Base-by-base conservation (phyloP, 2,797 vertebrate genomes). In the Urophycis tenuis region DNA sequence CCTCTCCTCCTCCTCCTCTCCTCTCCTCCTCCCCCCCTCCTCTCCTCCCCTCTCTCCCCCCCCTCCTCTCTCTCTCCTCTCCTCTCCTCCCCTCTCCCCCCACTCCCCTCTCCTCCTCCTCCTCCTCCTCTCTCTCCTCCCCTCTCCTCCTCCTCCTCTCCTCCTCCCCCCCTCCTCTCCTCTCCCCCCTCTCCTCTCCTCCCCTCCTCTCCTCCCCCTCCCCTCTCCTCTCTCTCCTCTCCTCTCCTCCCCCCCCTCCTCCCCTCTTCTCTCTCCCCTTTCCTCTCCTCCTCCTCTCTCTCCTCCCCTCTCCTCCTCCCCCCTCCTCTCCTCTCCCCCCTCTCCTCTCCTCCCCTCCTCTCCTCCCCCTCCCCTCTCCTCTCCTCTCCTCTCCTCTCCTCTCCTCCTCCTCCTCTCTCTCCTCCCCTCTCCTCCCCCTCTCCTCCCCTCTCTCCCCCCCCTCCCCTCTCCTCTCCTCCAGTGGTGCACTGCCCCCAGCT, bases 401-500 rank as follows among this genome's bases (percentile, higher is more conserved):
- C 33, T 34, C 60, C 78, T 53, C 73, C 74, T 79, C 71, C 41
- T 41, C 53, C 60, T 53, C 60, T n/a, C 34, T 4, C 25, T 71
- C 35, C 17, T 10, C 70, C 17, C 3, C 31, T n/a, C 33, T 29
- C 45, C 69, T 83, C 74, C 88, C 98, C 30, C 91, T 92, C 86
- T 99, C 97, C 81, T 93, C 95, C 80, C 83, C 89, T 39, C 87
- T 98, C 80, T 89, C 89, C 75, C 94, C 96, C 22, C 97, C 97
- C 81, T 94, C 95, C 91, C 95, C 78, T n/a, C 76, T 73, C 67
- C 64, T 33, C 33, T 29, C 45, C 69, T 83, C 74, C 88, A 99
- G 97, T 92, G 88, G 94, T 99, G 31, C 91, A 92, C 86, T 99
- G 97, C 81, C 93, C 95, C 80, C 83, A 89, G 41, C 87, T 98